Evolutionary conservation across 2,113 vertebrate species (phyloP), one percentile per base, ranked within the genome.

Genomic region (Capreolus pygargus): DNA sequence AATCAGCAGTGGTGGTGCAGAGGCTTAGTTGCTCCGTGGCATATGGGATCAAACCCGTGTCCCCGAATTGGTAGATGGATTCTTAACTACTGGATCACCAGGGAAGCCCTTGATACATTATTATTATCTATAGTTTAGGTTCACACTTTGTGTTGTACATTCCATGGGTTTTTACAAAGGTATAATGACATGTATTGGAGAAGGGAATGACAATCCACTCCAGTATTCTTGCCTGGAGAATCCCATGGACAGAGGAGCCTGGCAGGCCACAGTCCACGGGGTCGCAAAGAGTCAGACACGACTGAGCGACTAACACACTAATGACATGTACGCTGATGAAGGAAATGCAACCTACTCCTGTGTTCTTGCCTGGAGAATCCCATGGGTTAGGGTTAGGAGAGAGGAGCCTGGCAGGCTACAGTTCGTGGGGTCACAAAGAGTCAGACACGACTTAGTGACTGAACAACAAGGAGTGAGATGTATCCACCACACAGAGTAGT

Each of bases 291-390:
- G 64, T 70, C n/a, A 23, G 64, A 70, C 64, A 21, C 11, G n/a
- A 70, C 64, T 70, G 64, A 70, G 19, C 1, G 2, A 36, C n/a
- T 70, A 23, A 70, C 9, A 70, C 64, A 36, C 33, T 8, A 3
- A 2, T 5, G 27, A 50, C 17, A 5, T 1, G 52, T 2, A 14
- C 0, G n/a, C 19, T 76, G 70, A 17, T 19, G 70, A 27, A 43
- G 39, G 39, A 43, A 39, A 43, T 27, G 70, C 39, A 76, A 14
- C 6, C 36, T 27, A 27, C 23, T 43, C 36, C 70, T 25, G 70
- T 27, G 3, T 60, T 60, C 58, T 25, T 25, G 36, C 70, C 70
- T 43, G 23, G 39, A 14, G 12, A 76, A 43, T 43, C 70, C 70
- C n/a, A 23, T 70, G 67, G 67, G n/a, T 39, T 70, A 36, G n/a